phyloP scores from a whole-genome alignment of 1,140 invertebrate species.

The Drosophila kepulauana region DNA sequence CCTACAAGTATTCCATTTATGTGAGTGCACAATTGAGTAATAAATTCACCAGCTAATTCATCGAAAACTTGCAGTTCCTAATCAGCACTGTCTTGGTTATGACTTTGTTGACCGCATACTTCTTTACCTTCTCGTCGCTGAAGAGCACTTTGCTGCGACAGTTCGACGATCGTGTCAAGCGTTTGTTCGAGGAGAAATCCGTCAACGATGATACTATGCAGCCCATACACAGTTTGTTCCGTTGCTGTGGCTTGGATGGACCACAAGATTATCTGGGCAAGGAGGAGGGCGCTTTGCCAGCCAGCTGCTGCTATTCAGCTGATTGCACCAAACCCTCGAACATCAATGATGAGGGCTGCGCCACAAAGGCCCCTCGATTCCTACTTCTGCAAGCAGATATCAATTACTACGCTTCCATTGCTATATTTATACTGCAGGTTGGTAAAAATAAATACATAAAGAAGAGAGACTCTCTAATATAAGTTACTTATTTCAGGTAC shows the following conservation, averaged over 20 bases:
- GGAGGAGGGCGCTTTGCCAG: conserved; percentile 63
- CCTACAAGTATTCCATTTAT: conserved; percentile 70
- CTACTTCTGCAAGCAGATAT: conserved; percentile 59
- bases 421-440: conserved; percentile 59
- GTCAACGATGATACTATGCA: conserved; percentile 62
- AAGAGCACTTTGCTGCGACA: conserved; percentile 53
- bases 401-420: conserved; percentile 64
- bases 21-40: conserved; percentile 41
- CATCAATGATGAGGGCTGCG: conserved; percentile 68
- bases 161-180: conserved; percentile 61
- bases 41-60: not conserved
- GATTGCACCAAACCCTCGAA: conserved; percentile 66
- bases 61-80: conserved; percentile 38
- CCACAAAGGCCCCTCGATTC: conserved; percentile 47
- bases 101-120: conserved; percentile 50
- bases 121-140: conserved; percentile 64
- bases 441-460: not conserved
- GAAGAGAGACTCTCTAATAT: not conserved
- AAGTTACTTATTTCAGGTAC: conserved; percentile 37
- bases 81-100: conserved; percentile 52
- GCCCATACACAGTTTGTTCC: conserved; percentile 69
- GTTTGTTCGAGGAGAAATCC: conserved; percentile 52
- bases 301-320: conserved; percentile 70
- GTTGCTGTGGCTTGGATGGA: conserved; percentile 73
- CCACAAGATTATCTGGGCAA: conserved; percentile 70